Evolutionary conservation across 2,113 vertebrate species (phyloP).

Genomic region (Myotis davidii): DNA sequence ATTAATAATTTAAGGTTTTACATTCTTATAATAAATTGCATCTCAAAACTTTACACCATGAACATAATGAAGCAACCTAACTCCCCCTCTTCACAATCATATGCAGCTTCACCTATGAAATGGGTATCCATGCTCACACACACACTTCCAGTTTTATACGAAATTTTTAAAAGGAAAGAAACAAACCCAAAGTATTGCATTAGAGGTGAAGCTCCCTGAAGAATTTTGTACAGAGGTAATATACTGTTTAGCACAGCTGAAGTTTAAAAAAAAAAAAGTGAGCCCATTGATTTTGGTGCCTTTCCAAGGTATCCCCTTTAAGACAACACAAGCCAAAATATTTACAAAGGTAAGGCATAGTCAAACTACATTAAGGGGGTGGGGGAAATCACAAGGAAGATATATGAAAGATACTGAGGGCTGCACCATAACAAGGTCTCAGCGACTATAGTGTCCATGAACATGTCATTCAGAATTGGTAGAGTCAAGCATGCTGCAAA

Average conservation of each 20-base stretch:
- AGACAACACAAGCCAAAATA: slow-evolving; percentile 80
- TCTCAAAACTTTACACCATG: slow-evolving; percentile 85
- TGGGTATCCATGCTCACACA: slow-evolving; percentile 81
- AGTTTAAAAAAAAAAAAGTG: slow-evolving; percentile 80
- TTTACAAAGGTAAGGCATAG: slow-evolving; percentile 87
- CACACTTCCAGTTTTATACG: slow-evolving; percentile 88
- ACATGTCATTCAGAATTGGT: slow-evolving; percentile 76
- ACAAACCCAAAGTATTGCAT: slow-evolving; percentile 90
- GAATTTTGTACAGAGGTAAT: slow-evolving; percentile 89
- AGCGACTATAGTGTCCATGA: slow-evolving; percentile 73
- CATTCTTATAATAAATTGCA: slow-evolving; percentile 94
- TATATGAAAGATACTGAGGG: slow-evolving; percentile 70
- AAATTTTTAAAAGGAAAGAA: slow-evolving; percentile 74
- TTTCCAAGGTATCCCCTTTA: slow-evolving; percentile 81
- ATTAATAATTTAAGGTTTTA: slow-evolving; percentile 99
- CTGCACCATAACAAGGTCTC: slow-evolving; percentile 77
- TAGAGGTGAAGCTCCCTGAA: slow-evolving; percentile 95
- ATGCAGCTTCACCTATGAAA: slow-evolving; percentile 82
- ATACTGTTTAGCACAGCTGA: slow-evolving; percentile 87
- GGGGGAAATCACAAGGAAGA: slow-evolving; percentile 72
- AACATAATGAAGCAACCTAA: slow-evolving; percentile 78
- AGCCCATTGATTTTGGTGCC: slow-evolving; percentile 84
- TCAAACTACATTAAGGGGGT: slow-evolving; percentile 76
- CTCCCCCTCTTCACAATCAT: slow-evolving; percentile 86
- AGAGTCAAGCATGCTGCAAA: slow-evolving; percentile 84